These are phyloP conservation scores for Drosophila obscura DNA, from an alignment of 1,140 invertebrate species.

Conservation along the genomic window DNA sequence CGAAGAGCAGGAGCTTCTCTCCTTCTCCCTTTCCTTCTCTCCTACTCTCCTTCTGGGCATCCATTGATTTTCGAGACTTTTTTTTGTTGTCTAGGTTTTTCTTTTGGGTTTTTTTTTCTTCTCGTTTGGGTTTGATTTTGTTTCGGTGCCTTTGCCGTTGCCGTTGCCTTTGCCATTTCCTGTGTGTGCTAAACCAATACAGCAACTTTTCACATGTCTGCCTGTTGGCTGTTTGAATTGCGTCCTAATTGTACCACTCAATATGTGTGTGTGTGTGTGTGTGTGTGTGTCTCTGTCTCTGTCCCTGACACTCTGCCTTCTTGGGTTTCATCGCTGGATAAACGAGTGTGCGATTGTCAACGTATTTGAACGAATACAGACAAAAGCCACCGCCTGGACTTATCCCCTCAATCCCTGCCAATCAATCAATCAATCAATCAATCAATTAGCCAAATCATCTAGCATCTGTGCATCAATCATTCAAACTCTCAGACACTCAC, in stretches of 20 bases:
- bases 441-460: constrained; percentile 37
- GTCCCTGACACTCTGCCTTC: background rate
- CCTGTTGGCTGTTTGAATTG: constrained; percentile 43
- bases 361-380: background rate
- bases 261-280: constrained; percentile 25
- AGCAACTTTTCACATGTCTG: constrained; percentile 73
- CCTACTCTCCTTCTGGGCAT: background rate
- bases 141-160: constrained; percentile 32
- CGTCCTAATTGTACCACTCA: constrained; percentile 61
- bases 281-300: constrained; percentile 21
- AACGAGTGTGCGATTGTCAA: constrained; percentile 7
- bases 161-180: constrained; percentile 26
- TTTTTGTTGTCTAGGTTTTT: background rate
- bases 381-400: constrained; percentile 27
- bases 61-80: constrained; percentile 19
- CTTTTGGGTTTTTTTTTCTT: constrained; percentile 5
- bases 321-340: background rate
- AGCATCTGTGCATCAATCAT: constrained; percentile 57
- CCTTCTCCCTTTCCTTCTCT: no score
- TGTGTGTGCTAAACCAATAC: constrained; percentile 75
- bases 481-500: constrained; percentile 31
- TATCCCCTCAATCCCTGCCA: constrained; percentile 18
- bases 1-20: no score
- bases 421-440: constrained; percentile 43
- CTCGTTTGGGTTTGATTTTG: background rate